Evolutionary conservation across 2,113 vertebrate species (phyloP).

Genomic region (Odocoileus hemionus): DNA sequence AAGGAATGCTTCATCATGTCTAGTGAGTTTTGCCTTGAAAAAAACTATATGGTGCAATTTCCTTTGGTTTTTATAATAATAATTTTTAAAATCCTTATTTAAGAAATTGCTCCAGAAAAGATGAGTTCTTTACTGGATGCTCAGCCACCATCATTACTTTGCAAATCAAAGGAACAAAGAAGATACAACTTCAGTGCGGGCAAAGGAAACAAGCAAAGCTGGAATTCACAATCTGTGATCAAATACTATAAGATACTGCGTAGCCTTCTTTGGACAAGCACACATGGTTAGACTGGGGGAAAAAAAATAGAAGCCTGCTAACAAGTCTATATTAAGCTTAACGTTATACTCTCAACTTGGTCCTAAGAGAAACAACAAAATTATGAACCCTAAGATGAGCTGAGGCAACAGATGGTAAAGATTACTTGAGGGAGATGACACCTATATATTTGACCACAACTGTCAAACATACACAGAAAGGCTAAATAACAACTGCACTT

Average conservation of each 20-base stretch:
- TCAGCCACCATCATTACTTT: neutral
- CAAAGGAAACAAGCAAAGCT: slow-evolving; percentile 27
- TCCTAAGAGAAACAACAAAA: slow-evolving; percentile 73
- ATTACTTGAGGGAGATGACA: slow-evolving; percentile 71
- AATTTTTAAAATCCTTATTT: neutral
- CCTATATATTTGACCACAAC: neutral
- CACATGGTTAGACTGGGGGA: slow-evolving; percentile 34
- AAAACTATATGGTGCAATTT: neutral
- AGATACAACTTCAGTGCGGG: neutral
- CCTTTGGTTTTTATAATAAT: neutral
- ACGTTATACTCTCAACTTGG: slow-evolving; percentile 65
- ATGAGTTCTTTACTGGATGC: neutral
- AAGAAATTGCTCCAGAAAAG: neutral
- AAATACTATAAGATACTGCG: slow-evolving; percentile 7
- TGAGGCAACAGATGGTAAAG: slow-evolving; percentile 78
- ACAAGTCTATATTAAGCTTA: slow-evolving; percentile 58
- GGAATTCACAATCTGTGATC: neutral
- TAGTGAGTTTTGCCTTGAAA: neutral
- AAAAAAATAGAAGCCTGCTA: neutral
- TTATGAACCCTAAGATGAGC: slow-evolving; percentile 74
- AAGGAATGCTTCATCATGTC: neutral
- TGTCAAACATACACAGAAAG: neutral
- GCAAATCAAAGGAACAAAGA: neutral
- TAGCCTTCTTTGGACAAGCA: neutral
- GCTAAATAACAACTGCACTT: neutral